phyloP scores from a whole-genome alignment of 2,888 invertebrate genomes.

The Cryptocheilus praepositus region DNA sequence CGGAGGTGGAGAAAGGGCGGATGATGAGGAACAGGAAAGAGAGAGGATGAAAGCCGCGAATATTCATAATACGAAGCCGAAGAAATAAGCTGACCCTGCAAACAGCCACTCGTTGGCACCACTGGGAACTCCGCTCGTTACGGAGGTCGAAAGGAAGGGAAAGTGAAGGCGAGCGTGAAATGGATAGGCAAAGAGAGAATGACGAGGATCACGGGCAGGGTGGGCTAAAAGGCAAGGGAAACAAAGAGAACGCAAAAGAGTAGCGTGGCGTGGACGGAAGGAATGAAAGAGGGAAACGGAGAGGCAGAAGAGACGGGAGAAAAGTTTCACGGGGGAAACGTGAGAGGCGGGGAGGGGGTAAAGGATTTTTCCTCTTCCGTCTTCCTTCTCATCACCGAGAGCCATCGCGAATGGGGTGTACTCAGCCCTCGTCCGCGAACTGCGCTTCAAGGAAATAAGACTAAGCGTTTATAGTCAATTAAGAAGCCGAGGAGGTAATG shows the following conservation, averaged over 20 bases:
- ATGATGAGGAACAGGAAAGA: neutral
- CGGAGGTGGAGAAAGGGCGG: neutral
- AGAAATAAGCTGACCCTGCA: conserved; percentile 64
- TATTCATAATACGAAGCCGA: conserved; percentile 58
- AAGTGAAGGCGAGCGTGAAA: conserved; percentile 13
- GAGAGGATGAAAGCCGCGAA: conserved; percentile 45
- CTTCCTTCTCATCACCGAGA: conserved; percentile 26
- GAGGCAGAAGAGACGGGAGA: conserved; percentile 7
- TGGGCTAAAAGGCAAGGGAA: neutral
- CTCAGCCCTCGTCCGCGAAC: conserved; percentile 35
- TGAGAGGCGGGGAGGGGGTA: neutral
- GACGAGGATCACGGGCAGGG: neutral
- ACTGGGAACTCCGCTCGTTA: conserved; percentile 42
- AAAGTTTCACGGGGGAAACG: conserved; percentile 3
- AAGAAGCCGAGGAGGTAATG: conserved; percentile 59
- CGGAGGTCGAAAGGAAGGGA: conserved; percentile 25
- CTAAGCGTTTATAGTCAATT: conserved; percentile 69
- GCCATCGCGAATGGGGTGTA: conserved; percentile 30
- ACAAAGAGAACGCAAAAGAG: neutral
- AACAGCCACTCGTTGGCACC: conserved; percentile 56
- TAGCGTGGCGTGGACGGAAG: neutral
- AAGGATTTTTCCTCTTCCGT: conserved; percentile 18
- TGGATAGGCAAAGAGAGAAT: neutral
- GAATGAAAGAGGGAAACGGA: conserved; percentile 1
- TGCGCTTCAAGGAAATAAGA: conserved; percentile 57